Percentiles rank a stretch among this genome's conserved stretches.
Evolutionary conservation across 2,888 invertebrate genomes (phyloP).

Genomic region (Sphaerophoria rueppellii): DNA sequence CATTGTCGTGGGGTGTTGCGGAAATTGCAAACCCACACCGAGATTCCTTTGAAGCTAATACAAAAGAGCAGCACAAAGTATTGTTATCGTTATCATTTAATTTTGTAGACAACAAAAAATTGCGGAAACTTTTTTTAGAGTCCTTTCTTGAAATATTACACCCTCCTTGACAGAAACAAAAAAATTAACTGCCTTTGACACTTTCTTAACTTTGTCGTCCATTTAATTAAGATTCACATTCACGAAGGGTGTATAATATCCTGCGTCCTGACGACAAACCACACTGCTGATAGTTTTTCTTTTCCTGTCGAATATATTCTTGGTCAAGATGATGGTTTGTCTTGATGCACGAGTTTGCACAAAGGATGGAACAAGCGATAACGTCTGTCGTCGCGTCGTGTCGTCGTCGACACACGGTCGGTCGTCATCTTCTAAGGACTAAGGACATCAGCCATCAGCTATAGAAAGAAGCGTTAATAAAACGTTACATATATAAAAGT

Average conservation of each 20-base stretch:
- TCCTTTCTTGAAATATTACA: constrained; percentile 25
- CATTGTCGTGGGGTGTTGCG: not conserved
- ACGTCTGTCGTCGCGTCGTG: constrained; percentile 55
- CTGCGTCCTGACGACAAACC: not conserved
- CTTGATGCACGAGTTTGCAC: constrained; percentile 35
- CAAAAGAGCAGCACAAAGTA: constrained; percentile 62
- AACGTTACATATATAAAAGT: constrained; percentile 57
- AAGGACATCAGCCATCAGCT: constrained; percentile 50
- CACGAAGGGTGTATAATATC: constrained; percentile 11
- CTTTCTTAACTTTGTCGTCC: constrained; percentile 72
- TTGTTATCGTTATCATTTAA: constrained; percentile 69
- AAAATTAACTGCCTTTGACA: constrained; percentile 63
- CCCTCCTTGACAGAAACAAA: constrained; percentile 12
- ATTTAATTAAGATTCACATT: constrained; percentile 71
- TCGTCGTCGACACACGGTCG: too few species aligned
- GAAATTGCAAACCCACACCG: constrained; percentile 64
- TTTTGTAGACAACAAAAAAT: constrained; percentile 37
- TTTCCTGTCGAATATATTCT: not conserved
- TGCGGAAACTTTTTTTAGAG: constrained; percentile 62
- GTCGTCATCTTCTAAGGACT: not conserved
- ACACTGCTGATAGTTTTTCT: not conserved
- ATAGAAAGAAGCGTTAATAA: constrained; percentile 60
- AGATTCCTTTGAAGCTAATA: constrained; percentile 61
- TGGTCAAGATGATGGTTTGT: constrained; percentile 49
- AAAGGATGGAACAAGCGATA: constrained; percentile 52